Evolutionary conservation across 2,797 vertebrate genomes (phyloP).

Genomic region (Carcharodon carcharias): DNA sequence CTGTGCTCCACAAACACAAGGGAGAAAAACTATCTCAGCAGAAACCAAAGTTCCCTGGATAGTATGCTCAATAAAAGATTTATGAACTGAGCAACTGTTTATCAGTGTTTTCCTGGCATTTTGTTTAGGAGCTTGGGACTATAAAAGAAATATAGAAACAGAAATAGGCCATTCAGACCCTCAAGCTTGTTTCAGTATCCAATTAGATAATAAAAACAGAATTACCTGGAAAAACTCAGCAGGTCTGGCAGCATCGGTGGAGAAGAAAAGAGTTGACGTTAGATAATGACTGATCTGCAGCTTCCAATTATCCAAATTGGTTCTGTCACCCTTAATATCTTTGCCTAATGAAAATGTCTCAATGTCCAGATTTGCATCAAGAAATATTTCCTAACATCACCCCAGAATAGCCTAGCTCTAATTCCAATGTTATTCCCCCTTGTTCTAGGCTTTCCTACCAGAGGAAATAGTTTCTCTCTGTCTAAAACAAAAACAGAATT

Average conservation of each 20-base stretch:
- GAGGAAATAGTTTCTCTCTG: neutral
- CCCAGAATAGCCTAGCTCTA: neutral
- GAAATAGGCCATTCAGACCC: neutral
- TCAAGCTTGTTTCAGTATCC: neutral
- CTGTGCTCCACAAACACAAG: neutral
- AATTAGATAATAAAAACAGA: neutral
- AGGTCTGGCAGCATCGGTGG: too few species aligned
- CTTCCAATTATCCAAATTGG: too few species aligned
- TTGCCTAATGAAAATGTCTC: too few species aligned
- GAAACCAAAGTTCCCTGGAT: neutral
- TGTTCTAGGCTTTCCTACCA: neutral
- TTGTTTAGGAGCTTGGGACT: neutral
- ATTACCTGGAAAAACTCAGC: too few species aligned
- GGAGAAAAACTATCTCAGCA: neutral
- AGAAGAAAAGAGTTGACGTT: too few species aligned
- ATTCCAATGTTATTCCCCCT: neutral
- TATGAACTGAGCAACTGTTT: neutral
- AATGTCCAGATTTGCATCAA: too few species aligned
- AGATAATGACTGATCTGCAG: neutral
- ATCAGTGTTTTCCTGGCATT: neutral
- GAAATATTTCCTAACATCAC: too few species aligned
- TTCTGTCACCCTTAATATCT: too few species aligned
- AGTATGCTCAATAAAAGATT: neutral
- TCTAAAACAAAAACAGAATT: too few species aligned
- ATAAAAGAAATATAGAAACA: neutral